phyloP scores from a whole-genome alignment of 1,140 invertebrate species.

The Zaprionus africanus region DNA sequence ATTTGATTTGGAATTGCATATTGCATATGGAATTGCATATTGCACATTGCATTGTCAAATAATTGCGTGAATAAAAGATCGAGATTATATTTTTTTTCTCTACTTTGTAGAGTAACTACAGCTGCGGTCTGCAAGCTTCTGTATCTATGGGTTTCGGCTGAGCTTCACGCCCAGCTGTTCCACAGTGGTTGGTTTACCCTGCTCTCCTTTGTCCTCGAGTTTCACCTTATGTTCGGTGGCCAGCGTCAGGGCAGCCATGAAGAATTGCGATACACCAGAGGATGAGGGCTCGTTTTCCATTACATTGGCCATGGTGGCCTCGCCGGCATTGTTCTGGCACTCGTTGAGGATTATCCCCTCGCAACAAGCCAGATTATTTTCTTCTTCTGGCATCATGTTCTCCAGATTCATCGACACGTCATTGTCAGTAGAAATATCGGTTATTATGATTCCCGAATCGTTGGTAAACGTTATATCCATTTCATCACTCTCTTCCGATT shows the following conservation, averaged over 20 bases:
- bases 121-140: background rate
- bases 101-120: background rate
- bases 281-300: background rate
- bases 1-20: background rate
- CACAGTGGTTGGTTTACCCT: background rate
- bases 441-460: no score
- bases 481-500: no score
- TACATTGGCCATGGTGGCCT: background rate
- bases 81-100: background rate
- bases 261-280: background rate
- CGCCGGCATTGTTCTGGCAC: background rate
- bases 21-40: no score
- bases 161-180: background rate
- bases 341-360: background rate
- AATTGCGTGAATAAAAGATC: background rate
- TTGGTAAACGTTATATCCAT: no score
- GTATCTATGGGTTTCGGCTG: background rate
- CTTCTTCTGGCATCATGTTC: background rate
- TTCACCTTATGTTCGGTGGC: background rate
- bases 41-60: background rate
- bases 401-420: background rate
- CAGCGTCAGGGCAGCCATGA: background rate
- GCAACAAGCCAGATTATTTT: background rate
- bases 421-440: background rate
- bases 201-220: background rate